These are phyloP conservation scores for Heteromyza rotundicornis DNA, from an alignment of 2,888 invertebrate species.

Conservation along the genomic window DNA sequence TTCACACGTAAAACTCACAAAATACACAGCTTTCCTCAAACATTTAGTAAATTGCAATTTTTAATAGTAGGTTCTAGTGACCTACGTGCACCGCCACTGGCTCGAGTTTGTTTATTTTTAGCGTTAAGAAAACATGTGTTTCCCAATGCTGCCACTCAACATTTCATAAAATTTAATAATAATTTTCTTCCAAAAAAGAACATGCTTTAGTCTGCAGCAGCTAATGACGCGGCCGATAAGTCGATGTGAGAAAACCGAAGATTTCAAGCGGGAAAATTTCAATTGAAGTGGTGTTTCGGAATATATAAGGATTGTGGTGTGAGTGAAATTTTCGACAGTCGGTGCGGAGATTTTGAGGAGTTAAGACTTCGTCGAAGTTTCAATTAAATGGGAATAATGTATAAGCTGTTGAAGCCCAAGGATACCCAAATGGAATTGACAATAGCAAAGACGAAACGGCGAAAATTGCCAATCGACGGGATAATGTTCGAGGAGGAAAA, in stretches of 20 bases:
- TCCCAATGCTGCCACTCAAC: slow-evolving; percentile 26
- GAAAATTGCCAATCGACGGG: slow-evolving; percentile 10
- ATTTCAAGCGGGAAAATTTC: slow-evolving; percentile 36
- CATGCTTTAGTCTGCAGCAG: slow-evolving; percentile 39
- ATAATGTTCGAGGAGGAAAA: slow-evolving; percentile 36
- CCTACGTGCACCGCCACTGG: slow-evolving; percentile 24
- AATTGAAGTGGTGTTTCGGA: background rate
- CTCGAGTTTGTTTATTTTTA: slow-evolving; percentile 25
- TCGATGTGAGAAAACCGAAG: slow-evolving; percentile 14
- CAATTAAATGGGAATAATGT: slow-evolving; percentile 50
- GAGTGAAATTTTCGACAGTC: slow-evolving; percentile 40
- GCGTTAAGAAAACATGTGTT: slow-evolving; percentile 35
- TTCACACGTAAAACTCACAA: too few species aligned
- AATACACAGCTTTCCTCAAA: too few species aligned
- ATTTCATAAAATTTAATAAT: slow-evolving; percentile 22
- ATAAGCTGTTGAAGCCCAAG: slow-evolving; percentile 48
- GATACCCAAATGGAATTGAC: slow-evolving; percentile 5
- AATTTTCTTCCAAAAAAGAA: slow-evolving; percentile 37
- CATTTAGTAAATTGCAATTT: too few species aligned
- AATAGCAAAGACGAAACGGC: slow-evolving; percentile 29
- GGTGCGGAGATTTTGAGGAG: slow-evolving; percentile 35
- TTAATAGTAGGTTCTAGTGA: too few species aligned
- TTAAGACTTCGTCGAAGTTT: slow-evolving; percentile 25
- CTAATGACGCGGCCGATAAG: slow-evolving; percentile 14
- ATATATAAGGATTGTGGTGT: slow-evolving; percentile 26